phyloP scores from a whole-genome alignment of 1,140 invertebrate species.

The Sinonovacula constricta region DNA sequence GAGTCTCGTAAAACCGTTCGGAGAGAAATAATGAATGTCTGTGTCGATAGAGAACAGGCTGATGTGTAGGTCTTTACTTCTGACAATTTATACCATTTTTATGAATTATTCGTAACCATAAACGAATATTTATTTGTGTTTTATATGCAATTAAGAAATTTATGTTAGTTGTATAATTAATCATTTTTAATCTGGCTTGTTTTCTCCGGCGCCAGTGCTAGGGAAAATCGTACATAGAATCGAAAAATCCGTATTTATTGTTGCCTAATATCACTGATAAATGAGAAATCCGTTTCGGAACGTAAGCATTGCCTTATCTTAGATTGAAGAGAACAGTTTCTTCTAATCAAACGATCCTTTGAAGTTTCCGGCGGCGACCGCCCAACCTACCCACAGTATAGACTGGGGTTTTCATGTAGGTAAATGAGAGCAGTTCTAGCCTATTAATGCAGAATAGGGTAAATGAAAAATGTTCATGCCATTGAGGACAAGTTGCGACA shows the following conservation, averaged over 20 bases:
- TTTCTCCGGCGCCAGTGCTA: background rate
- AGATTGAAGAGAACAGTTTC: background rate
- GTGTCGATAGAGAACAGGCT: background rate
- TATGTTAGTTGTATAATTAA: background rate
- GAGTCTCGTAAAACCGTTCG: no score
- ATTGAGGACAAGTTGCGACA: no score
- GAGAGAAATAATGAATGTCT: background rate
- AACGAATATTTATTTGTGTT: background rate
- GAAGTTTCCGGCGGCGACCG: no score
- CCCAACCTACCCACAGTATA: no score
- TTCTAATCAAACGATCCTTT: background rate
- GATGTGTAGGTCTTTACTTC: background rate
- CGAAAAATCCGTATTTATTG: background rate
- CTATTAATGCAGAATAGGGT: no score
- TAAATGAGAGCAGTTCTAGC: no score
- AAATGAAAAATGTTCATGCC: no score
- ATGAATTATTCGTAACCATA: background rate
- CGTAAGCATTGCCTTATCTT: background rate
- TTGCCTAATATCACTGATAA: background rate
- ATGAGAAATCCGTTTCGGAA: background rate
- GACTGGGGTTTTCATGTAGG: no score
- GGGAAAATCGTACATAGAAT: background rate
- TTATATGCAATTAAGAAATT: background rate
- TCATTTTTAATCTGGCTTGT: background rate
- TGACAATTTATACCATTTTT: background rate